Conservation (phyloP, 2,888 invertebrate genomes). For the Cremastinae sp. region DNA sequence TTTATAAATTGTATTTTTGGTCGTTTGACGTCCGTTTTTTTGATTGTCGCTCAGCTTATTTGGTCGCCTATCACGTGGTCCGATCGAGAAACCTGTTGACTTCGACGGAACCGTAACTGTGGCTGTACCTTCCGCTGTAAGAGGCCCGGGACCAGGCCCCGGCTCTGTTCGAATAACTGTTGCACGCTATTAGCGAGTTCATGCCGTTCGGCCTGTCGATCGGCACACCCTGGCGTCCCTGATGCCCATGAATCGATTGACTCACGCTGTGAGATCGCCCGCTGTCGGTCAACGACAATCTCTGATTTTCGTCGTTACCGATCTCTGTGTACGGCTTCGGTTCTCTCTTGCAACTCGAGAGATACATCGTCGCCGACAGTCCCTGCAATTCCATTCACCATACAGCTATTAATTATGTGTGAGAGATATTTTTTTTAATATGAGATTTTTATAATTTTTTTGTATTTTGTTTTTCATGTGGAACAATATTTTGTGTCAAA, state of each 20-base stretch:
- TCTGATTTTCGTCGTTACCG: slow-evolving; percentile 71
- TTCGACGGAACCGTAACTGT: slow-evolving; percentile 83
- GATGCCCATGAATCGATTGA: slow-evolving; percentile 87
- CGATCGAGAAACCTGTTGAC: slow-evolving; percentile 75
- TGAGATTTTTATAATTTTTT: no score
- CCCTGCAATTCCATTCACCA: slow-evolving; percentile 72
- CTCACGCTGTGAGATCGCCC: slow-evolving; percentile 69
- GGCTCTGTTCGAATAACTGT: slow-evolving; percentile 87
- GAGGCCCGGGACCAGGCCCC: slow-evolving; percentile 82
- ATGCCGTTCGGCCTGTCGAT: slow-evolving; percentile 86
- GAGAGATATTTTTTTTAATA: slow-evolving; percentile 19
- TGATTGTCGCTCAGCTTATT: background rate
- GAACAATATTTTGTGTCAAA: no score
- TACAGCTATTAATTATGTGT: slow-evolving; percentile 1
- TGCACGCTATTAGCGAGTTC: slow-evolving; percentile 89
- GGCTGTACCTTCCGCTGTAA: slow-evolving; percentile 81
- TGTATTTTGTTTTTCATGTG: no score
- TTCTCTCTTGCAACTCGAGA: slow-evolving; percentile 74
- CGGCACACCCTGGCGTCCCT: slow-evolving; percentile 81
- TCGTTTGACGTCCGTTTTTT: background rate
- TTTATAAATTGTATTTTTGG: slow-evolving; percentile 1
- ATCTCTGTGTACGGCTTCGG: slow-evolving; percentile 79
- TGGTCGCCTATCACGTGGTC: slow-evolving; percentile 73
- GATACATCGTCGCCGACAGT: slow-evolving; percentile 76
- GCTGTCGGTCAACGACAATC: slow-evolving; percentile 73